Evolutionary conservation across 2,888 invertebrate species (phyloP).

Genomic region (Apodemia hepburni): DNA sequence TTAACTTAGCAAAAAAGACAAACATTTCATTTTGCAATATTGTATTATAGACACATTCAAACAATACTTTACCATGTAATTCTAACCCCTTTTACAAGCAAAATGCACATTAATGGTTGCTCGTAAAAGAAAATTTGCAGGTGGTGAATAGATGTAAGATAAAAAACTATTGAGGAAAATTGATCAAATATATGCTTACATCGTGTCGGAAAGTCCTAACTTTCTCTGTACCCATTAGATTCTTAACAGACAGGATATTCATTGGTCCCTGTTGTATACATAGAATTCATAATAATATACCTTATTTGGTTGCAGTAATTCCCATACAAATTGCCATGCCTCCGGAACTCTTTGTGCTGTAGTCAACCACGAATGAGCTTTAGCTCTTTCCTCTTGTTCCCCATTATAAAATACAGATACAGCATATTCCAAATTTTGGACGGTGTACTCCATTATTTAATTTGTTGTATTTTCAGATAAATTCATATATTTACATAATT

Average conservation of each 20-base stretch:
- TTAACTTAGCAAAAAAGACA: not conserved
- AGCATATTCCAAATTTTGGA: conserved; percentile 84
- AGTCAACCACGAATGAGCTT: conserved; percentile 92
- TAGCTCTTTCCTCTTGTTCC: conserved; percentile 83
- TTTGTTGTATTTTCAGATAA: not conserved
- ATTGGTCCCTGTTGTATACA: not conserved
- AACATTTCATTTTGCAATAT: not conserved
- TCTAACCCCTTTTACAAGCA: no score
- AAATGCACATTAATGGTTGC: no score
- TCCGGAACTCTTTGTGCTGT: conserved; percentile 91
- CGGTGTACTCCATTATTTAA: conserved; percentile 79
- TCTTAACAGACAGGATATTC: no score
- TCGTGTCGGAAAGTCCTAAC: not conserved
- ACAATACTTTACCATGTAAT: no score
- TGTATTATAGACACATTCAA: no score
- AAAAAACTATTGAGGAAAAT: no score
- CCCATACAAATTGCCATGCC: conserved; percentile 97
- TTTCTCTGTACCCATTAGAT: no score
- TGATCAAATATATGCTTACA: not conserved
- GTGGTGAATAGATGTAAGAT: no score
- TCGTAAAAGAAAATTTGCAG: no score
- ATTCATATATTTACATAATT: not conserved
- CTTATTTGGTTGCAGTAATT: conserved; percentile 89
- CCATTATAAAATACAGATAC: conserved; percentile 84
- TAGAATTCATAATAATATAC: conserved; percentile 59